Base-by-base conservation (phyloP, 1,140 invertebrate genomes). In the Wiebesia pumilae region DNA sequence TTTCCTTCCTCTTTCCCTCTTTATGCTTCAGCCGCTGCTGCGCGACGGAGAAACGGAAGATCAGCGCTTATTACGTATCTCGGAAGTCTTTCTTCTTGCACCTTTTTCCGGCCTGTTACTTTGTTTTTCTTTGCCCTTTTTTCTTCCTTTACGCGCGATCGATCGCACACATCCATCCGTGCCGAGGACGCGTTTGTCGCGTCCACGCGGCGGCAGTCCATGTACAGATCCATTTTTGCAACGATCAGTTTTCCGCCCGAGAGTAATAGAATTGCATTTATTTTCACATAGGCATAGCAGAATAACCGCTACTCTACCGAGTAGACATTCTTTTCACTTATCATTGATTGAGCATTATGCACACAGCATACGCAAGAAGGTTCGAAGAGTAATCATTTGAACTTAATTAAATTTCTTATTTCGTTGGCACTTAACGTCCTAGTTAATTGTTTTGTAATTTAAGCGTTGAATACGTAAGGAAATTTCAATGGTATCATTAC, bases 371-470 rank as follows among this genome's bases (percentile, higher is more conserved):
- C 40, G n/a, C n/a, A 40, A 43, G 71, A 75, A 43, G 40, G 35
- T 75, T 43, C 71, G n/a, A 75, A 75, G 38, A 75, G 38, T 43
- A 75, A 75, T 75, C 40, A 9, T 75, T 75, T 75, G 71, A 75
- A 75, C 71, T 75, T 75, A 75, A 75, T 75, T 75, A 75, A 75
- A 75, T 75, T 75, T 75, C 71, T 75, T 75, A 75, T 75, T 75
- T 75, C 71, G 38, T 75, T 75, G 40, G 71, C 71, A 75, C 71
- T 75, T 43, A 75, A 75, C 38, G 71, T 75, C 71, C 43, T 75
- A 43, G 71, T 75, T 75, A 75, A 75, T 75, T 43, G 40, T 75
- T 75, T 75, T 75, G 71, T 75, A 43, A 75, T 75, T 75, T 75
- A 75, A 75, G 71, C 38, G 24, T 43, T 43, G 71, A 75, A 43